These are phyloP conservation scores for Lasioglossum morio DNA, from an alignment of 2,888 invertebrate genomes.

Conservation along the genomic window DNA sequence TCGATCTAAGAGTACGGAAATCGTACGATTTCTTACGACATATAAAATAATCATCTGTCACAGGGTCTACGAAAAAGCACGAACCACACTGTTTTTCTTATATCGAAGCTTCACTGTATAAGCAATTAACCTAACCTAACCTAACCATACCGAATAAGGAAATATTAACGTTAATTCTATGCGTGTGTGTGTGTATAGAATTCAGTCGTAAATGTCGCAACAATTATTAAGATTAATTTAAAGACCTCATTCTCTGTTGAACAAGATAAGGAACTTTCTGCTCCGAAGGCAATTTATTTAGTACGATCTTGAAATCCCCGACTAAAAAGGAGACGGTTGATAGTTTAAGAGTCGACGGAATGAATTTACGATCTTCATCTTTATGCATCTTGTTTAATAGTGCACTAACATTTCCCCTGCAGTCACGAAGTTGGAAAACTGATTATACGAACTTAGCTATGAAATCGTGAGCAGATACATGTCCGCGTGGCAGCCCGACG, in stretches of 20 bases:
- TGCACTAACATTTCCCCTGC: not conserved
- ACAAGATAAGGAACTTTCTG: slow-evolving; percentile 2
- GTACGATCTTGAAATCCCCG: not conserved
- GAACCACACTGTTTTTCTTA: too few relatives aligned
- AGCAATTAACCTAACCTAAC: too few relatives aligned
- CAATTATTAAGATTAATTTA: not conserved
- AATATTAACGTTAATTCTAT: not conserved
- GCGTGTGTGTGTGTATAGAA: too few relatives aligned
- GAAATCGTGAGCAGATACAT: not conserved
- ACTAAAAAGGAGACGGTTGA: not conserved
- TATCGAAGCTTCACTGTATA: not conserved
- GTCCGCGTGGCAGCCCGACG: not conserved
- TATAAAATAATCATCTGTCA: too few relatives aligned
- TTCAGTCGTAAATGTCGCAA: not conserved
- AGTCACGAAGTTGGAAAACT: slow-evolving; percentile 6
- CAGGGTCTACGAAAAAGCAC: too few relatives aligned
- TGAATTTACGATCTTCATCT: slow-evolving; percentile 6
- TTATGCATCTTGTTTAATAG: not conserved
- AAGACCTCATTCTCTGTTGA: not conserved
- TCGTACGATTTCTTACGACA: too few relatives aligned
- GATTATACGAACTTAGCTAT: slow-evolving; percentile 16
- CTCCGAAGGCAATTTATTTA: not conserved
- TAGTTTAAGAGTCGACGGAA: not conserved
- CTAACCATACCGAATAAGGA: too few relatives aligned
- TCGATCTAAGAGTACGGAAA: too few relatives aligned